phyloP scores from a whole-genome alignment of 2,888 invertebrate species.

The Embidobia sp. region DNA sequence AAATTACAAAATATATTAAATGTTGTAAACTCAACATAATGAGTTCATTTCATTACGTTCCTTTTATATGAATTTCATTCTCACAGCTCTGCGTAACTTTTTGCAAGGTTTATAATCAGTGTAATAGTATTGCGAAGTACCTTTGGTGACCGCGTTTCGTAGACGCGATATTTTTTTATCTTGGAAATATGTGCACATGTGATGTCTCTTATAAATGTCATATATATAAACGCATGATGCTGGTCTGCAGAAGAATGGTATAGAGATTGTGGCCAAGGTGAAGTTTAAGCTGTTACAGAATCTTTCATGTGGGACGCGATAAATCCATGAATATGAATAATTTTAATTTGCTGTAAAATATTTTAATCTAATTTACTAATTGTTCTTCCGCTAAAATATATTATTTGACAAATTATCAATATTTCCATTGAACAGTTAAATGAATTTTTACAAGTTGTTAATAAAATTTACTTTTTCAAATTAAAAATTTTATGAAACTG shows the following conservation, averaged over 20 bases:
- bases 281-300: slow-evolving; percentile 37
- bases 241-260: slow-evolving; percentile 18
- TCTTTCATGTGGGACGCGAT: slow-evolving; percentile 30
- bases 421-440: no score
- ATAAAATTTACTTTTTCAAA: no score
- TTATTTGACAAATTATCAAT: no score
- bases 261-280: slow-evolving; percentile 51
- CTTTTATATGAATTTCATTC: slow-evolving; percentile 25
- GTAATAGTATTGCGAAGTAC: slow-evolving; percentile 31
- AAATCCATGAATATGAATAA: slow-evolving; percentile 38
- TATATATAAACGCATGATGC: slow-evolving; percentile 16
- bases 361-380: no score
- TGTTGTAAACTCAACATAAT: no score
- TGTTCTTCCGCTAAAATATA: no score
- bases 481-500: no score
- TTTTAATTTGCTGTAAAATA: no score
- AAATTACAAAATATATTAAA: no score
- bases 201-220: slow-evolving; percentile 37
- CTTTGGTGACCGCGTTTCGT: slow-evolving; percentile 32
- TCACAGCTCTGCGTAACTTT: slow-evolving; percentile 12
- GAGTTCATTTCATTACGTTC: background rate
- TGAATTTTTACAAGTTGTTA: no score
- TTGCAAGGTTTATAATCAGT: slow-evolving; percentile 14
- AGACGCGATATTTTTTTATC: slow-evolving; percentile 41
- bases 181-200: slow-evolving; percentile 12